Percentiles rank a stretch among this genome's conserved stretches.
These are phyloP conservation scores for Anguilla obscura DNA, from an alignment of 2,797 vertebrate species.

Conservation along the genomic window DNA sequence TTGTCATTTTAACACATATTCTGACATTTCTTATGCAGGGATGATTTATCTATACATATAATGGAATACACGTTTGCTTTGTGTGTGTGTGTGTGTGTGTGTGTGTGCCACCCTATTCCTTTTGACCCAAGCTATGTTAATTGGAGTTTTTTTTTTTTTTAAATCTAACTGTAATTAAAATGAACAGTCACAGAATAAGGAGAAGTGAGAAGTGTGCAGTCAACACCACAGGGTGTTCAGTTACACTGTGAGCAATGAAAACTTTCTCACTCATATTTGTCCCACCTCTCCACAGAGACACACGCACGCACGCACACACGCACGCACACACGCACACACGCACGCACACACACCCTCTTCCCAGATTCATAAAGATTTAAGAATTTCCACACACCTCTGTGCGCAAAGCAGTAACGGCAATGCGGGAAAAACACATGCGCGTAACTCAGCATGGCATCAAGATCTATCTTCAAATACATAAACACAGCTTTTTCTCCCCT, in stretches of 20 bases:
- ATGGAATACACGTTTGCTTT: background rate
- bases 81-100: background rate
- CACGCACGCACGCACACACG: background rate
- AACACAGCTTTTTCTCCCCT: slow-evolving; percentile 43
- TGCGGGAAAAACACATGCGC: slow-evolving; percentile 48
- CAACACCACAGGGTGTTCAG: slow-evolving; percentile 14
- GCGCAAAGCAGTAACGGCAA: slow-evolving; percentile 42
- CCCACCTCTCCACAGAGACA: background rate
- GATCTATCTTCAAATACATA: slow-evolving; percentile 52
- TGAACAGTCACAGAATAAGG: background rate
- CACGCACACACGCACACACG: background rate
- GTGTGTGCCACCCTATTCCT: no score
- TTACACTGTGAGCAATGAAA: background rate
- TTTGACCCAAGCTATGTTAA: slow-evolving; percentile 4
- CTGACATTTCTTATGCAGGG: background rate
- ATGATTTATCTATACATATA: background rate
- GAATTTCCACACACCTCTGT: slow-evolving; percentile 44
- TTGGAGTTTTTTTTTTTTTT: background rate
- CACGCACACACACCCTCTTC: background rate
- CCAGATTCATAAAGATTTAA: slow-evolving; percentile 1
- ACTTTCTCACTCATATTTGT: background rate
- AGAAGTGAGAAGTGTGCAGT: background rate
- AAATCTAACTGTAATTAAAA: slow-evolving; percentile 1
- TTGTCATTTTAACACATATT: background rate
- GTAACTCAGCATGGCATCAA: slow-evolving; percentile 55